These are phyloP conservation scores for Melanostoma mellinum DNA, from an alignment of 2,888 invertebrate species.

Conservation along the genomic window DNA sequence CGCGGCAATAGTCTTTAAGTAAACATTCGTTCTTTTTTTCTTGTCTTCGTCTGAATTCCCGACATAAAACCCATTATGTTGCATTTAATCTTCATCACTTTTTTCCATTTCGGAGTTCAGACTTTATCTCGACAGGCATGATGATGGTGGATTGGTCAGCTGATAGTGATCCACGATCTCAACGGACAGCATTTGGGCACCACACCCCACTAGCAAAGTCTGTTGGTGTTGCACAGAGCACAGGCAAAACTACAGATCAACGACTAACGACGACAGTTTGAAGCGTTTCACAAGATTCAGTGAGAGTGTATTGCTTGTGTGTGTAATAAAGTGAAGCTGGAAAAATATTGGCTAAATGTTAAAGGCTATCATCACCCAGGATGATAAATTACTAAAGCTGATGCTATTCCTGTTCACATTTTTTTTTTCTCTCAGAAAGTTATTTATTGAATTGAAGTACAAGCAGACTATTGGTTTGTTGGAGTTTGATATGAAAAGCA, in stretches of 20 bases:
- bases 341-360: conserved; percentile 70
- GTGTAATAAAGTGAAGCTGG: conserved; percentile 54
- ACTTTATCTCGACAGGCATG: conserved; percentile 58
- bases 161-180: conserved; percentile 68
- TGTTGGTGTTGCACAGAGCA: conserved; percentile 9
- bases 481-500: conserved; percentile 37
- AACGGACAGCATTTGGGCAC: conserved; percentile 1
- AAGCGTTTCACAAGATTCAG: conserved; percentile 12
- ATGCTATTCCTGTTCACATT: conserved; percentile 59
- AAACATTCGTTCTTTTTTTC: conserved; percentile 41
- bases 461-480: conserved; percentile 34
- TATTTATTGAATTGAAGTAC: conserved; percentile 69
- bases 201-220: background rate
- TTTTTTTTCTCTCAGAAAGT: conserved; percentile 38
- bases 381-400: conserved; percentile 65
- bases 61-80: conserved; percentile 62
- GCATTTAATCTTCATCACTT: conserved; percentile 71
- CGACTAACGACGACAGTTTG: background rate
- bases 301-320: conserved; percentile 6
- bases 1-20: conserved; percentile 37
- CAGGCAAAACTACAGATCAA: background rate
- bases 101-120: conserved; percentile 50
- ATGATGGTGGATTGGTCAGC: conserved; percentile 58
- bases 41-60: conserved; percentile 42
- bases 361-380: conserved; percentile 68